Evolutionary conservation across 2,888 invertebrate species (phyloP).

Genomic region (Heterodera filipjevi): DNA sequence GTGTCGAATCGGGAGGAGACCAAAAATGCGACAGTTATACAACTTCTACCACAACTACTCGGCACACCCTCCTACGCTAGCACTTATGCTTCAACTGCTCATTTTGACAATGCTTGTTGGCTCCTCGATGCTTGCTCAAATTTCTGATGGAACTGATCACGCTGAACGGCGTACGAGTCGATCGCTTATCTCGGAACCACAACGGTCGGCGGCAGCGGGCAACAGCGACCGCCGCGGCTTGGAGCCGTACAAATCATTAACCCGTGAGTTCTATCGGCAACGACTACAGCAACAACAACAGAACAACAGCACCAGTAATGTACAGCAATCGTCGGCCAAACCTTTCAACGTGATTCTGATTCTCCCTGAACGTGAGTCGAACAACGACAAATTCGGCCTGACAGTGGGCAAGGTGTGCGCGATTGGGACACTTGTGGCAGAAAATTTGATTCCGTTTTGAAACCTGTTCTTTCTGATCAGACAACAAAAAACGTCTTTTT

Average conservation of each 20-base stretch:
- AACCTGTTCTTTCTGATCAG: not conserved
- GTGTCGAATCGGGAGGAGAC: not conserved
- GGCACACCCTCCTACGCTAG: not conserved
- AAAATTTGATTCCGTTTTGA: too few species aligned
- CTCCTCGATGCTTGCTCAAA: slow-evolving; percentile 95
- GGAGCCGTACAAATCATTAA: not conserved
- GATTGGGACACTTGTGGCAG: too few species aligned
- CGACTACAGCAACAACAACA: slow-evolving; percentile 20
- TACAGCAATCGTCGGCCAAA: slow-evolving; percentile 23
- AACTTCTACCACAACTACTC: not conserved
- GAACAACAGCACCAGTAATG: not conserved
- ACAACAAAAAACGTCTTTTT: too few species aligned
- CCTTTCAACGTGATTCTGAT: slow-evolving; percentile 62
- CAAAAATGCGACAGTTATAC: not conserved
- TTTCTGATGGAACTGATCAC: not conserved
- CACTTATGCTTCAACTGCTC: slow-evolving; percentile 66
- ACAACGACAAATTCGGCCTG: slow-evolving; percentile 61
- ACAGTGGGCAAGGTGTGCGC: slow-evolving; percentile 54
- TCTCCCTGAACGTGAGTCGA: slow-evolving; percentile 55
- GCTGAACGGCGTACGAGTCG: slow-evolving; percentile 7
- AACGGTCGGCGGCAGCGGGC: not conserved
- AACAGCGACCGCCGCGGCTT: too few species aligned
- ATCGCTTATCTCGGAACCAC: not conserved
- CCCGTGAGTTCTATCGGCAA: slow-evolving; percentile 12
- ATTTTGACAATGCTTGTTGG: slow-evolving; percentile 97